Percentiles rank a stretch among this genome's conserved stretches.
Evolutionary conservation across 2,113 vertebrate genomes (phyloP).

Genomic region (Channa argus): DNA sequence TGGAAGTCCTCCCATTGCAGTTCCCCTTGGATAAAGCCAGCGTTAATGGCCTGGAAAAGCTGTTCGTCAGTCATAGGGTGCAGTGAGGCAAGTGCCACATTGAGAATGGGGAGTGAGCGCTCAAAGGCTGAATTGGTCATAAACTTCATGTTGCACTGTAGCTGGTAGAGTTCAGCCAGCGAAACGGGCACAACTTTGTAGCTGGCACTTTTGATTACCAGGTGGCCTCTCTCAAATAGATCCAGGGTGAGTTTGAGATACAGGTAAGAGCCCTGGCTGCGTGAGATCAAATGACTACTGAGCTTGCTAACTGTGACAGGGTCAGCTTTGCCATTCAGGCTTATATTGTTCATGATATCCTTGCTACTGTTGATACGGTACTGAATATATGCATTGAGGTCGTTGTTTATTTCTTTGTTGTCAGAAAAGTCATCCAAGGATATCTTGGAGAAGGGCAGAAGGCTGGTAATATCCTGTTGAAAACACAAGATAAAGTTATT

Average conservation of each 20-base stretch:
- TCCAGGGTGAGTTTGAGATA: slow-evolving; percentile 97
- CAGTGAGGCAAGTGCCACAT: slow-evolving; percentile 93
- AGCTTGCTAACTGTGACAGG: slow-evolving; percentile 90
- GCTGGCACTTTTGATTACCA: slow-evolving; percentile 97
- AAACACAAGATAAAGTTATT: slow-evolving; percentile 24
- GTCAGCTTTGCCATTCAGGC: slow-evolving; percentile 94
- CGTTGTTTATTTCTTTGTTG: slow-evolving; percentile 90
- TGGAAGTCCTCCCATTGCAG: slow-evolving; percentile 95
- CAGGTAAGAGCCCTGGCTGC: slow-evolving; percentile 96
- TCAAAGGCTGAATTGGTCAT: slow-evolving; percentile 95
- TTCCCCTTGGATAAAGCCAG: slow-evolving; percentile 86
- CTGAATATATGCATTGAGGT: slow-evolving; percentile 95
- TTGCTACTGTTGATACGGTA: slow-evolving; percentile 91
- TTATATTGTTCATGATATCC: slow-evolving; percentile 96
- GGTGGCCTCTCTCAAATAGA: slow-evolving; percentile 94
- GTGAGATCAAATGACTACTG: slow-evolving; percentile 93
- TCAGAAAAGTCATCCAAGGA: slow-evolving; percentile 91
- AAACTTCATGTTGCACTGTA: slow-evolving; percentile 99
- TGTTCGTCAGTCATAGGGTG: slow-evolving; percentile 98
- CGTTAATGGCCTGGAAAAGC: slow-evolving; percentile 94
- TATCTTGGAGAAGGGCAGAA: slow-evolving; percentile 88
- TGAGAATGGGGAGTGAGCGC: slow-evolving; percentile 91
- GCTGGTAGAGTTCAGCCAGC: slow-evolving; percentile 93
- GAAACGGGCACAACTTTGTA: slow-evolving; percentile 98
- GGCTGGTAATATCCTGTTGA: slow-evolving; percentile 88